phyloP scores from a whole-genome alignment of 1,140 invertebrate genomes.

The Ostrea denselamellosa region DNA sequence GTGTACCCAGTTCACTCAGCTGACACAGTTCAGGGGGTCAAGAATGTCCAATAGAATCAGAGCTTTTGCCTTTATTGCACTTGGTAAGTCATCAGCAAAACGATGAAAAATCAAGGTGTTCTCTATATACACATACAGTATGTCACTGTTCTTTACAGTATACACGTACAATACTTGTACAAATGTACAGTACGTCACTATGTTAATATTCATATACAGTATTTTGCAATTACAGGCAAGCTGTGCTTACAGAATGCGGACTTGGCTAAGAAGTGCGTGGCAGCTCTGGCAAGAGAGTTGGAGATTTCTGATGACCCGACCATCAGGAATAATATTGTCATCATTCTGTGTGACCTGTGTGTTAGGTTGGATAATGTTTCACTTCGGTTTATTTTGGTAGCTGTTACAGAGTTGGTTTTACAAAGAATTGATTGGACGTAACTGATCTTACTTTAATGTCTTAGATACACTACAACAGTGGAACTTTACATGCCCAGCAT shows the following conservation, averaged over 20 bases:
- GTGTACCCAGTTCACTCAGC: constrained; percentile 59
- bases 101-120: not conserved
- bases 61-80: constrained; percentile 76
- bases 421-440: too few species aligned
- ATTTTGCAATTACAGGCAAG: constrained; percentile 77
- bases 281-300: constrained; percentile 80
- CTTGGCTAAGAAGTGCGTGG: constrained; percentile 80
- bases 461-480: constrained; percentile 83
- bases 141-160: not conserved
- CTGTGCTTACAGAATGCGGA: constrained; percentile 81
- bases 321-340: constrained; percentile 83
- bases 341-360: constrained; percentile 83
- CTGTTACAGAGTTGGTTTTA: too few species aligned
- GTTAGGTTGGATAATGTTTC: constrained; percentile 76
- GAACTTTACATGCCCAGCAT: constrained; percentile 83
- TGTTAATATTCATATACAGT: not conserved
- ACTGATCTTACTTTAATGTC: not conserved
- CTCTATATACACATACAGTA: not conserved
- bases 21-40: constrained; percentile 75
- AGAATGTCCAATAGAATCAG: constrained; percentile 71
- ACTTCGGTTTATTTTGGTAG: not conserved
- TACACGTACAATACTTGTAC: too few species aligned
- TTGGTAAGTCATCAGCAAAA: constrained; percentile 64
- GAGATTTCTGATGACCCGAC: constrained; percentile 77
- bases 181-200: not conserved